Evolutionary conservation across 2,797 vertebrate genomes (phyloP).

Genomic region (Linurgus olivaceus): DNA sequence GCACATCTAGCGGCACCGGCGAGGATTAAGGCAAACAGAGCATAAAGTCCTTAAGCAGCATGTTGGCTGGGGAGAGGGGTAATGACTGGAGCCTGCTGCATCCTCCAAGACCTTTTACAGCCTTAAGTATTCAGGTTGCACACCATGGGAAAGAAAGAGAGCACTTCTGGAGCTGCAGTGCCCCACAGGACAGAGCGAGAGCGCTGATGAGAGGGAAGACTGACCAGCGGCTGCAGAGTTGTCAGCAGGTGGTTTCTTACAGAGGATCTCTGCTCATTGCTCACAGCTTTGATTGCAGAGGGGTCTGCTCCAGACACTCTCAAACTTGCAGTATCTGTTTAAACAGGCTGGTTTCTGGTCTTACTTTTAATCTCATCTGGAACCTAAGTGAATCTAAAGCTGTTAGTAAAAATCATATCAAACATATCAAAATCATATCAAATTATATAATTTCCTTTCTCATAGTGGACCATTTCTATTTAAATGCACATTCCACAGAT

Average conservation of each 20-base stretch:
- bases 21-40: constrained; percentile 49
- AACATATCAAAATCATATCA: not conserved
- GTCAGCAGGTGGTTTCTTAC: not conserved
- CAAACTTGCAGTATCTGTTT: not conserved
- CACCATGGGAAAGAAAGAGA: not conserved
- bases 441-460: not conserved
- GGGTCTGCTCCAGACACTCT: not conserved
- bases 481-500: not conserved
- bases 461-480: not conserved
- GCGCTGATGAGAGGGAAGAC: not conserved
- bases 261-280: not conserved
- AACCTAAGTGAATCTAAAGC: not conserved
- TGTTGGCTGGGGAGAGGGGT: not conserved
- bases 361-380: not conserved
- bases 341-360: not conserved
- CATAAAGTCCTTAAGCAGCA: constrained; percentile 45
- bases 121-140: not conserved
- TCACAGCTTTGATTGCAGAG: not conserved
- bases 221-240: accelerated
- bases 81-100: not conserved
- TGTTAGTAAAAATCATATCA: not conserved
- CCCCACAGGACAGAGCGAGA: not conserved
- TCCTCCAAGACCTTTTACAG: not conserved
- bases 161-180: not conserved
- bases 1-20: not conserved